phyloP scores from a whole-genome alignment of 2,113 vertebrate genomes.

The Halichoerus grypus region DNA sequence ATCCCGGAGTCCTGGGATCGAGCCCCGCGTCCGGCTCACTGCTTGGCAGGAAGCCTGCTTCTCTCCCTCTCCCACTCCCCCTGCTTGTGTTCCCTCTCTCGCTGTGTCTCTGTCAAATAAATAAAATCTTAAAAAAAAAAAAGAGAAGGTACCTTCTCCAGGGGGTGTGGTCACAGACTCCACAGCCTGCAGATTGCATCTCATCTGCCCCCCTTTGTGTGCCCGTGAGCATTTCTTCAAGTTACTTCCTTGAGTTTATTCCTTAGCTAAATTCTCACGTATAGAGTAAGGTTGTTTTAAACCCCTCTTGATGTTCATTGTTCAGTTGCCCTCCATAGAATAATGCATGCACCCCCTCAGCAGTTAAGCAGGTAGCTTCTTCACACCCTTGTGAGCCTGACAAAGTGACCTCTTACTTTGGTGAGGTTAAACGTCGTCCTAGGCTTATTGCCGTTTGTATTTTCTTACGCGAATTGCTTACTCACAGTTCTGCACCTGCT shows the following conservation, averaged over 20 bases:
- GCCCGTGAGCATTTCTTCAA: accelerated
- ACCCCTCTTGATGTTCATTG: neutral
- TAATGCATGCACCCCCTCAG: accelerated
- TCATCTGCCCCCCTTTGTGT: neutral
- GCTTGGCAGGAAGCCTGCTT: too few species aligned
- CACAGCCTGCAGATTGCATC: neutral
- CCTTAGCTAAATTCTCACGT: neutral
- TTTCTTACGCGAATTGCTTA: neutral
- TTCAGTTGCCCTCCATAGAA: neutral
- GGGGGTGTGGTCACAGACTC: accelerated
- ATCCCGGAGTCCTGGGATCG: too few species aligned
- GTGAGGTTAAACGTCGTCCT: neutral
- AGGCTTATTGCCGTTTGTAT: neutral
- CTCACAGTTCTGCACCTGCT: neutral
- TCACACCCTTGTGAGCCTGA: neutral
- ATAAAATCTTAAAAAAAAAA: too few species aligned
- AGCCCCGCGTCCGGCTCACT: too few species aligned
- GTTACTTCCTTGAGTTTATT: neutral
- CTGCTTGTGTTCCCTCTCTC: too few species aligned
- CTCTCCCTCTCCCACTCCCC: too few species aligned
- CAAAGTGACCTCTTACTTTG: neutral
- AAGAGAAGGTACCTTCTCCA: neutral
- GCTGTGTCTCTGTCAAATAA: too few species aligned
- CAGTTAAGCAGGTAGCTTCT: neutral
- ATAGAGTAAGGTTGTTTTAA: neutral